Percentiles rank a stretch among this genome's conserved stretches.
Conservation (phyloP, 2,888 invertebrate genomes). For the Pristionchus arcanus region DNA sequence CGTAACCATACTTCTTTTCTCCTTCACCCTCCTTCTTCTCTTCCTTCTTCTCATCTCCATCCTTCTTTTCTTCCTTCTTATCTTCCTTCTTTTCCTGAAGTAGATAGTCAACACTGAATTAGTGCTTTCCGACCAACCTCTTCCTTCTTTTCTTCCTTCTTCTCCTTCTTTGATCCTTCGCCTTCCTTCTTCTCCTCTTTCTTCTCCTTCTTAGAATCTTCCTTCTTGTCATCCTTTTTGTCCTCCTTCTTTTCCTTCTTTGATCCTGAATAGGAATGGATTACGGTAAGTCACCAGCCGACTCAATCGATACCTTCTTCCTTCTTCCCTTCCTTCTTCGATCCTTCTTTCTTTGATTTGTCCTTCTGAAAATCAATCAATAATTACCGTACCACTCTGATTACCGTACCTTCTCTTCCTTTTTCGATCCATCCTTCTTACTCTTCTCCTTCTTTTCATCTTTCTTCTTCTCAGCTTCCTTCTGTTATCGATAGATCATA, state of each 20-base stretch:
- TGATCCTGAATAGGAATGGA: neutral
- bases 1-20: slow-evolving; percentile 8
- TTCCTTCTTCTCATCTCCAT: neutral
- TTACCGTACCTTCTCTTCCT: neutral
- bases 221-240: slow-evolving; percentile 8
- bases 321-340: slow-evolving; percentile 1
- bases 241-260: slow-evolving; percentile 14
- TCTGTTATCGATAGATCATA: neutral
- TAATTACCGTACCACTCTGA: neutral
- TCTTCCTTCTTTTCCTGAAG: slow-evolving; percentile 21
- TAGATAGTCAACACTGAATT: neutral
- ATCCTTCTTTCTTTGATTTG: slow-evolving; percentile 17
- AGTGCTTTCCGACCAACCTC: neutral
- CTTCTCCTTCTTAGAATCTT: neutral
- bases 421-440: slow-evolving; percentile 32
- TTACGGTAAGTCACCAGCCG: neutral
- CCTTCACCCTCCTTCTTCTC: neutral
- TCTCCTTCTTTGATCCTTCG: slow-evolving; percentile 8
- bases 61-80: slow-evolving; percentile 7
- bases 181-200: neutral
- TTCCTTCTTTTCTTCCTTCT: neutral
- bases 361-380: neutral
- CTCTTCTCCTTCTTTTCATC: slow-evolving; percentile 4
- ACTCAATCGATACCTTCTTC: neutral
- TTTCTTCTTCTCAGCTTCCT: slow-evolving; percentile 11